These are phyloP conservation scores for Arctia plantaginis DNA, from an alignment of 2,888 invertebrate species.

Conservation along the genomic window DNA sequence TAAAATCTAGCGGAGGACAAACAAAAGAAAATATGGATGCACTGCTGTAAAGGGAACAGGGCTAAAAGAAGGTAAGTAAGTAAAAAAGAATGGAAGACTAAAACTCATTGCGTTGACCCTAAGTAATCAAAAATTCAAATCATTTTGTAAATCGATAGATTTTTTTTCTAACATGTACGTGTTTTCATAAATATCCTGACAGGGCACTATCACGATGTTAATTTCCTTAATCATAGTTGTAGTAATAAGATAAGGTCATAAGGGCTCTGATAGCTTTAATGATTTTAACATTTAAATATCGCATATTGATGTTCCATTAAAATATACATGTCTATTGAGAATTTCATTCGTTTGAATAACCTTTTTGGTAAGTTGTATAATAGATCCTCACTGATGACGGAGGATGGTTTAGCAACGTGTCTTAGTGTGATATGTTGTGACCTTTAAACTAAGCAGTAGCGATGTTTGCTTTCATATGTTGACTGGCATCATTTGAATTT, in stretches of 20 bases:
- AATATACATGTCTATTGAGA: slow-evolving; percentile 12
- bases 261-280: not conserved
- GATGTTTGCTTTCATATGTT: slow-evolving; percentile 6
- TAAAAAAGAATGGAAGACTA: no score
- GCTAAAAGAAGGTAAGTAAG: no score
- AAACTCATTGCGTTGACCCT: no score
- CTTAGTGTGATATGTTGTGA: slow-evolving; percentile 27
- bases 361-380: slow-evolving; percentile 11
- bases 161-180: no score
- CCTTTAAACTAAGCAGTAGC: slow-evolving; percentile 31
- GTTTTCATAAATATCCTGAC: no score
- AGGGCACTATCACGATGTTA: not conserved
- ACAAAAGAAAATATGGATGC: no score
- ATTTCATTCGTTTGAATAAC: slow-evolving; percentile 16
- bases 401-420: slow-evolving; percentile 30
- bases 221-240: not conserved
- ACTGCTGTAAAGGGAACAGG: no score
- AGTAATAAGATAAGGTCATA: not conserved
- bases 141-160: no score
- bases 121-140: no score
- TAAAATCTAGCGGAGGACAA: no score
- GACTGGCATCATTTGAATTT: not conserved
- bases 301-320: not conserved
- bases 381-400: slow-evolving; percentile 17
- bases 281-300: slow-evolving; percentile 2